Base-by-base conservation (phyloP, 1,140 invertebrate species). In the Scaptomyza hsui region DNA sequence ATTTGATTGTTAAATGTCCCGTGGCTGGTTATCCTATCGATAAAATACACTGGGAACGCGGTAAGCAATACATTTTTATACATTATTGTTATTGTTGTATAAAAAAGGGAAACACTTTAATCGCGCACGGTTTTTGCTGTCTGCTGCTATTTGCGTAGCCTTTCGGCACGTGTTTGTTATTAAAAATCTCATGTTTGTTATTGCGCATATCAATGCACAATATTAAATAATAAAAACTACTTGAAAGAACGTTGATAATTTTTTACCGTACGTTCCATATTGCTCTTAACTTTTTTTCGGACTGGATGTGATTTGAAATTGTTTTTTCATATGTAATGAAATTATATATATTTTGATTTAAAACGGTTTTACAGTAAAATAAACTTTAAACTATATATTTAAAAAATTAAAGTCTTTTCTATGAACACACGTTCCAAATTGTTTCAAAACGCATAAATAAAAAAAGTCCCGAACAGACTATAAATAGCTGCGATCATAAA, bases 1-100 rank as follows among this genome's bases (percentile, higher is more conserved):
- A 95, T 91, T 93, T 98, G 64, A 93, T 95, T 75, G 95, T 99
- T 81, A 96, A 97, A 91, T 99, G 97, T 92, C 97, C 97, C 49
- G 97, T 98, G 9, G 97, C 96, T 32, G 98, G 98, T 29, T 98
- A 97, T 92, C 97, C 98, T 4, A 96, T 98, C 67, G 94, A 96
- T 83, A 94, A 94, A 35, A 96, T 98, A 69, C 95, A 94, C 6
- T 98, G 97, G 97, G 96, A 97, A 91, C 95, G 96, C 94, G 96
- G 96, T 97, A 92, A 92, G 92, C 77, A 61, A 45, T 35, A 48
- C 35, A 32, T 2, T 29, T 61, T 6, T 49, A 10, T 51, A 51
- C 4, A 13, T 37, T 37, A 24, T 4, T 26, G 60, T 32, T 56
- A 49, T 61, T 49, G 29, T 5, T 21, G 10, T 13, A 55, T 55